Evolutionary conservation across 2,888 invertebrate genomes (phyloP).

Genomic region (Nezara viridula): DNA sequence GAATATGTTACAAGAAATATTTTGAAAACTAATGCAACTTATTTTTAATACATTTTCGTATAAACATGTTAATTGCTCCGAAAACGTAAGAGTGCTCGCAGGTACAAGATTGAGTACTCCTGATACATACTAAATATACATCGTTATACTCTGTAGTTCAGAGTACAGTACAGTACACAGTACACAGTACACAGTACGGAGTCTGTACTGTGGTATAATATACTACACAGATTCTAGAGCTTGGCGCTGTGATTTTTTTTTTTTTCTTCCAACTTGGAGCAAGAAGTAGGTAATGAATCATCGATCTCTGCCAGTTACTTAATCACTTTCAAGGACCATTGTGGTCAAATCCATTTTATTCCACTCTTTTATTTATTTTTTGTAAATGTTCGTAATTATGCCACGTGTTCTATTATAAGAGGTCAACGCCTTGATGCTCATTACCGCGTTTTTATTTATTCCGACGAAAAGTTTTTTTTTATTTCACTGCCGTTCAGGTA

Average conservation of each 20-base stretch:
- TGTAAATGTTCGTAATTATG: background rate
- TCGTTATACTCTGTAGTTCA: too few relatives aligned
- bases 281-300: constrained; percentile 15
- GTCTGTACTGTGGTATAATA: too few relatives aligned
- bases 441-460: background rate
- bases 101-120: too few relatives aligned
- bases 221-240: background rate
- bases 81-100: too few relatives aligned
- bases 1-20: too few relatives aligned
- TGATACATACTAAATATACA: too few relatives aligned
- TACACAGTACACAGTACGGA: too few relatives aligned
- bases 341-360: background rate
- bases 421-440: background rate
- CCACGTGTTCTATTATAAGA: background rate
- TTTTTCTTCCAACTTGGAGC: background rate
- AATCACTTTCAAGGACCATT: background rate
- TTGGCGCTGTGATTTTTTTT: background rate
- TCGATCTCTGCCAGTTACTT: background rate
- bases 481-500: background rate
- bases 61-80: too few relatives aligned
- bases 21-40: too few relatives aligned
- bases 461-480: background rate
- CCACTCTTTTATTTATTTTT: background rate
- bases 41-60: too few relatives aligned
- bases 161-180: too few relatives aligned